Percentiles rank a stretch among this genome's conserved stretches.
phyloP scores from a whole-genome alignment of 2,888 invertebrate genomes.

The Noctua janthina region DNA sequence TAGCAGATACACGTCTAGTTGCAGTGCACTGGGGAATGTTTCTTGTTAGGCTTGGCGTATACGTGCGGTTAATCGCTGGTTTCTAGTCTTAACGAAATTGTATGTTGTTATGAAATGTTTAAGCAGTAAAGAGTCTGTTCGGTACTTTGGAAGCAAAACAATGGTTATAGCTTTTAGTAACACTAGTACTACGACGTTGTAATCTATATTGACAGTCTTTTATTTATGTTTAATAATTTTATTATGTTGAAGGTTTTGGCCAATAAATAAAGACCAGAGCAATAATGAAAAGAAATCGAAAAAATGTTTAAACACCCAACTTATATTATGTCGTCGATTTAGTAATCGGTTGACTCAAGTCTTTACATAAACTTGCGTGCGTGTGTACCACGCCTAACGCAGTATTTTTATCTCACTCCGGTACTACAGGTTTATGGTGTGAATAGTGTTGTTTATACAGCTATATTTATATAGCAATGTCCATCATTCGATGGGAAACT shows the following conservation, averaged over 20 bases:
- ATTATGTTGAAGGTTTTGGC: background rate
- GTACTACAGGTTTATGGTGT: conserved; percentile 74
- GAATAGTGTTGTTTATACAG: conserved; percentile 69
- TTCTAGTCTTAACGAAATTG: conserved; percentile 39
- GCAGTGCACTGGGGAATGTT: conserved; percentile 65
- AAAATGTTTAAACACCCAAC: background rate
- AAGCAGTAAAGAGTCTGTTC: conserved; percentile 9
- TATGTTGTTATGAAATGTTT: conserved; percentile 43
- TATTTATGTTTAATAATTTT: conserved; percentile 5
- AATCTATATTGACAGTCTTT: background rate
- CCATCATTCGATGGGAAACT: conserved; percentile 63
- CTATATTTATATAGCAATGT: conserved; percentile 54
- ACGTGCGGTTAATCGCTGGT: conserved; percentile 46
- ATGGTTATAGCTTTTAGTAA: conserved; percentile 1
- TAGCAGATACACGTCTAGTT: conserved; percentile 70
- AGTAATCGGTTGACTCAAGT: background rate
- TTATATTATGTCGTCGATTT: background rate
- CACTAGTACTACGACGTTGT: background rate
- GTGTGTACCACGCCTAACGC: conserved; percentile 55
- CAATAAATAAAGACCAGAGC: background rate
- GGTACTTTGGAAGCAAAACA: conserved; percentile 20
- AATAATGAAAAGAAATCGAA: conserved; percentile 5
- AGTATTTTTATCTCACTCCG: conserved; percentile 65
- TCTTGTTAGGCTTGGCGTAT: conserved; percentile 57
- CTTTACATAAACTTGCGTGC: conserved; percentile 49